phyloP scores from a whole-genome alignment of 1,140 invertebrate genomes.

The Nylanderia fulva region DNA sequence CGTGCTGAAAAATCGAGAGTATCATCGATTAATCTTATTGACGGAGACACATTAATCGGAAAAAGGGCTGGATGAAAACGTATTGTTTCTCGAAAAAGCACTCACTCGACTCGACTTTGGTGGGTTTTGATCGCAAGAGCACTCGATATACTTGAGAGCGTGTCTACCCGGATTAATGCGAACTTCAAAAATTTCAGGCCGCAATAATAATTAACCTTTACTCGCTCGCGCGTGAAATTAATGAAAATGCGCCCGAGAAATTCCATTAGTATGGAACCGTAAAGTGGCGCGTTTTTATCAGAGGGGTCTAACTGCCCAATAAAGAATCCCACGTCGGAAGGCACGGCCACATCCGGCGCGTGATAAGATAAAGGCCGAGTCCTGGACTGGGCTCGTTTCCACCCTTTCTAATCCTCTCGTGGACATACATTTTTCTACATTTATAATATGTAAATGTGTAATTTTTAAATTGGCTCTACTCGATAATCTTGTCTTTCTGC shows the following conservation, averaged over 20 bases:
- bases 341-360: background rate
- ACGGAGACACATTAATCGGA: constrained; percentile 65
- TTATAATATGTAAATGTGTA: constrained; percentile 30
- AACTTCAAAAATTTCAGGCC: background rate
- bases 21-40: constrained; percentile 78
- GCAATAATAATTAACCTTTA: constrained; percentile 7
- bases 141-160: background rate
- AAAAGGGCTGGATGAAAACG: background rate
- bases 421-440: background rate
- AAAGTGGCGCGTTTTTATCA: constrained; percentile 36
- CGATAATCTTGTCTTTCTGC: background rate
- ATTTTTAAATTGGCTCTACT: background rate
- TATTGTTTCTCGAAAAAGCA: background rate
- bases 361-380: constrained; percentile 44
- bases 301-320: constrained; percentile 6
- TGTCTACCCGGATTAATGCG: background rate
- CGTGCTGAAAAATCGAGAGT: constrained; percentile 80
- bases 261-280: constrained; percentile 4
- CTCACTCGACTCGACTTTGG: background rate
- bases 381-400: constrained; percentile 10
- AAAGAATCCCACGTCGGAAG: constrained; percentile 36
- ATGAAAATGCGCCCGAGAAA: background rate
- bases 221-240: background rate
- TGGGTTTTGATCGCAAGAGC: background rate
- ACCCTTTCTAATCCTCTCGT: background rate